A percentile compares a stretch with the other conserved stretches of the same genome.
These are phyloP conservation scores for Tympanuchus pallidicinctus DNA, from an alignment of 2,113 vertebrate species.

Conservation along the genomic window DNA sequence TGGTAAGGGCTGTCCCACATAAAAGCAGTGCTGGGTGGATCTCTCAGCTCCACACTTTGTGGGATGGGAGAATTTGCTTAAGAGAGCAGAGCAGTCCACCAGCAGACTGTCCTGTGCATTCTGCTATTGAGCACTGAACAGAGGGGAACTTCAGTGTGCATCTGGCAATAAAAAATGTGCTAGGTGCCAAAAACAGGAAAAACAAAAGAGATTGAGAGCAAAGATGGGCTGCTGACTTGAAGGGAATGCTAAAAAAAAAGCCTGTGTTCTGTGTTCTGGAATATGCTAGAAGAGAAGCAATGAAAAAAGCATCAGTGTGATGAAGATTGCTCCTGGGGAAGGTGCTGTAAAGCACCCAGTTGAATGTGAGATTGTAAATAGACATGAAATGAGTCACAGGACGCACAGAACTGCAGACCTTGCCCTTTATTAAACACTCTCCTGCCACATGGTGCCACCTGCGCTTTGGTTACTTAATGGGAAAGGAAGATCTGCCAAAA, in stretches of 20 bases:
- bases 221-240: not conserved
- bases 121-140: not conserved
- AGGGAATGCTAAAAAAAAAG: not conserved
- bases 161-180: not conserved
- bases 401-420: not conserved
- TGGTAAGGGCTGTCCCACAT: rapidly evolving
- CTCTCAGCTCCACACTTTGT: not conserved
- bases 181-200: not conserved
- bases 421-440: not conserved
- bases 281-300: not conserved
- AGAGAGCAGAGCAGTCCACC: rapidly evolving
- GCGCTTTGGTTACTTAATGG: rapidly evolving
- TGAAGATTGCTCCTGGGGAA: not conserved
- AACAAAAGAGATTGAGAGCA: not conserved
- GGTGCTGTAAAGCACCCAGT: not conserved
- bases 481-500: not conserved
- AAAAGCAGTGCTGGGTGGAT: not conserved
- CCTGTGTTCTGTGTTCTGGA: not conserved
- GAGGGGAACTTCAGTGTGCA: not conserved
- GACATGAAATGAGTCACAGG: not conserved
- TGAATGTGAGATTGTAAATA: not conserved
- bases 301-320: not conserved
- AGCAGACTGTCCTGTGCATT: rapidly evolving
- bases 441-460: not conserved
- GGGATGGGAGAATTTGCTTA: not conserved